Conservation (phyloP, 2,888 invertebrate species). For the Gymnocheta viridis region DNA sequence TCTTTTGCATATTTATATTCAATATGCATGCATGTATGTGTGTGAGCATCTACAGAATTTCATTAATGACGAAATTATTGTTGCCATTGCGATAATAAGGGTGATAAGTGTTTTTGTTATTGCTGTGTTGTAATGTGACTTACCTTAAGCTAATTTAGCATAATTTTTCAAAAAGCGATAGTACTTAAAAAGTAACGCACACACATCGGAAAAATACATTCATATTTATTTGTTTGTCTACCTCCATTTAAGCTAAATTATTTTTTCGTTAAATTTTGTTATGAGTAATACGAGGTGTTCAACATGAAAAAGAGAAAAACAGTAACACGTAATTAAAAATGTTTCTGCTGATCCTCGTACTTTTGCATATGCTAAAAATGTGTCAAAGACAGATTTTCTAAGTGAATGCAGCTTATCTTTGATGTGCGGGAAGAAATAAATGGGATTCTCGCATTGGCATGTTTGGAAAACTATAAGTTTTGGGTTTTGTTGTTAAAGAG, state of each 20-base stretch:
- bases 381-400: too few species aligned
- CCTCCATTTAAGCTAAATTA: constrained; percentile 53
- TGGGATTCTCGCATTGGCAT: too few species aligned
- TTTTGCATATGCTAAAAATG: too few species aligned
- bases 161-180: constrained; percentile 66
- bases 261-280: constrained; percentile 38
- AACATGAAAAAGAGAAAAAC: neutral
- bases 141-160: constrained; percentile 67
- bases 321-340: too few species aligned
- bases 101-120: constrained; percentile 63
- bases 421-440: too few species aligned
- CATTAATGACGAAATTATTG: constrained; percentile 52
- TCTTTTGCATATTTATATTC: constrained; percentile 16
- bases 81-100: constrained; percentile 63
- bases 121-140: constrained; percentile 54
- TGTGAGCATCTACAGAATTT: neutral
- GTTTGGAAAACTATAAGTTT: too few species aligned
- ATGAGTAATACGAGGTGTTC: neutral
- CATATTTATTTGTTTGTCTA: constrained; percentile 61
- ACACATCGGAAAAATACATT: constrained; percentile 38
- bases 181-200: constrained; percentile 45
- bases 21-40: neutral
- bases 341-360: too few species aligned
- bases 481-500: too few species aligned
- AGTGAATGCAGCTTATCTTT: too few species aligned